These are phyloP conservation scores for Drosophila suzukii DNA, from an alignment of 1,140 invertebrate species.

Conservation along the genomic window DNA sequence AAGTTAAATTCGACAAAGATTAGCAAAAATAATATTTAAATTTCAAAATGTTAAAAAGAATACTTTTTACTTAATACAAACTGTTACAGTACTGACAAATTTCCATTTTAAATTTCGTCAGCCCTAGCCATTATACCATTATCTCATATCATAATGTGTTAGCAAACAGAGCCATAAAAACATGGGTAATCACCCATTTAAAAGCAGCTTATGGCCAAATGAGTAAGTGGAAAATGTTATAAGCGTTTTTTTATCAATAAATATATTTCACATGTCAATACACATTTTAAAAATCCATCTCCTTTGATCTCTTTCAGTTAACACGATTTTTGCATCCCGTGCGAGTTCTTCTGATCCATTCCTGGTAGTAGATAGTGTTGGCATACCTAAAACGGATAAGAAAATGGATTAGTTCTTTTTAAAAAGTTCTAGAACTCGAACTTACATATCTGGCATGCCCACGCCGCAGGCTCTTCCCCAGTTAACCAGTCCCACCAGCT, in stretches of 20 bases:
- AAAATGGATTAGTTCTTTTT: not conserved
- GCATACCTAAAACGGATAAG: slow-evolving; percentile 65
- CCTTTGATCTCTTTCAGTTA: slow-evolving; percentile 8
- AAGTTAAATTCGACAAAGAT: too few species aligned
- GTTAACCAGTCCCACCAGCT: slow-evolving; percentile 86
- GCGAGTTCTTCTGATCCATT: slow-evolving; percentile 60
- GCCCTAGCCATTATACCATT: not conserved
- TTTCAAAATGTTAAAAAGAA: too few species aligned
- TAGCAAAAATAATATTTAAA: too few species aligned
- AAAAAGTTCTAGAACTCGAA: accelerated
- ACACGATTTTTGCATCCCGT: slow-evolving; percentile 50
- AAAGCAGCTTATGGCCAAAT: slow-evolving; percentile 22
- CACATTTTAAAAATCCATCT: not conserved
- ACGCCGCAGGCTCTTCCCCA: slow-evolving; percentile 86
- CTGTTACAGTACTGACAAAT: not conserved
- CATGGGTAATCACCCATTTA: slow-evolving; percentile 19
- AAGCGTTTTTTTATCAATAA: not conserved
- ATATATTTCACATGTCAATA: slow-evolving; percentile 20
- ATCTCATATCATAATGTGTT: slow-evolving; percentile 7
- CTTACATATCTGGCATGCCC: slow-evolving; percentile 85
- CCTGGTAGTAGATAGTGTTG: slow-evolving; percentile 73
- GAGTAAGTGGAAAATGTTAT: slow-evolving; percentile 15
- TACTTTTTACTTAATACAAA: too few species aligned
- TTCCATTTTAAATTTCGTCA: not conserved
- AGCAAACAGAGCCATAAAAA: slow-evolving; percentile 51